Evolutionary conservation across 2,888 invertebrate species (phyloP).

Genomic region (Himalopsyche kuldschensis): DNA sequence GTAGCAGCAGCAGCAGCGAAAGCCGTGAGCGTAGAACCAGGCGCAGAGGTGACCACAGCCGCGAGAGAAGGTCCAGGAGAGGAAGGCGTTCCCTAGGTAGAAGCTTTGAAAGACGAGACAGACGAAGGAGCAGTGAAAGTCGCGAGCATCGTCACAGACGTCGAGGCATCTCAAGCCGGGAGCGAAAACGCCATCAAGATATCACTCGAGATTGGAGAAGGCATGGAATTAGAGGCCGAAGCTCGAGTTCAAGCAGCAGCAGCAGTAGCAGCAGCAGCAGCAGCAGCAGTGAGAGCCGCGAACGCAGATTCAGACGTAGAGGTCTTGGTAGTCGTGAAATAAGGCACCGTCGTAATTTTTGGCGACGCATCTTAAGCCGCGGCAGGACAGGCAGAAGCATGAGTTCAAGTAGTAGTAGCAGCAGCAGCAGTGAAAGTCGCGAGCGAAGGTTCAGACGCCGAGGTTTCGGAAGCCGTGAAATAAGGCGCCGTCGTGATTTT

Average conservation of each 20-base stretch:
- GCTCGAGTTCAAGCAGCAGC: slow-evolving; percentile 6
- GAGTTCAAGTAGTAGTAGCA: slow-evolving; percentile 27
- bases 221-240: neutral
- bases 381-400: neutral
- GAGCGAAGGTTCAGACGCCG: neutral
- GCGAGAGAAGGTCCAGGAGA: neutral
- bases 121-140: neutral
- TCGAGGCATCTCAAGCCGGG: neutral
- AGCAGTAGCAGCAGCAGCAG: neutral
- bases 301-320: neutral
- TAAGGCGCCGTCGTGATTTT: neutral
- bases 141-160: neutral
- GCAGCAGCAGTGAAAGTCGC: neutral
- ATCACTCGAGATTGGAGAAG: neutral
- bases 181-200: neutral
- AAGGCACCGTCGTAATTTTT: too few species aligned
- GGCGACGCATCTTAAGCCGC: neutral
- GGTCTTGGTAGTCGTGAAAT: neutral
- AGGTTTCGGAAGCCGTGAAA: neutral
- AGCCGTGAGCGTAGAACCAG: neutral
- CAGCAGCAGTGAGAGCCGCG: neutral
- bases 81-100: neutral
- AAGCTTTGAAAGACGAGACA: neutral
- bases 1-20: neutral
- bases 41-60: neutral